A percentile compares a stretch with the other conserved stretches of the same genome.
phyloP scores from a whole-genome alignment of 1,140 invertebrate genomes.

The Aleiodes sp. region DNA sequence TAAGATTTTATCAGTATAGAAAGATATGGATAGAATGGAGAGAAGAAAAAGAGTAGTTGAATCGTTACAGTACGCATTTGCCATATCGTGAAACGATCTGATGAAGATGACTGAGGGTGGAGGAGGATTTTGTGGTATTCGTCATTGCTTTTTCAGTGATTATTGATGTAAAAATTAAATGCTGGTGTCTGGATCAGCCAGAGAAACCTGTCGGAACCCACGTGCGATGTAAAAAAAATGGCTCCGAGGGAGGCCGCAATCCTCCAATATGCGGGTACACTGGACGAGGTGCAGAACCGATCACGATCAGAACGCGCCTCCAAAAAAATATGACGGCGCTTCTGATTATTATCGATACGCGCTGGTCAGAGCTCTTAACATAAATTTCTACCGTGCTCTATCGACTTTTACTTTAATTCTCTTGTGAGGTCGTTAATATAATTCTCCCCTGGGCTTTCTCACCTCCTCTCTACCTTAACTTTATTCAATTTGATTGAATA shows the following conservation, averaged over 20 bases:
- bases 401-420: conserved; percentile 21
- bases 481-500: too few relatives aligned
- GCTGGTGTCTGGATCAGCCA: conserved; percentile 37
- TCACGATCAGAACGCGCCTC: not conserved
- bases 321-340: conserved; percentile 29
- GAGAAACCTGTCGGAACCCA: conserved; percentile 36
- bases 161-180: conserved; percentile 58
- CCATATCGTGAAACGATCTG: conserved; percentile 52
- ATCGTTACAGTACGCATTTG: conserved; percentile 52
- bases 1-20: conserved; percentile 3
- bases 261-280: too few relatives aligned
- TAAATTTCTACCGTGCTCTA: conserved; percentile 47
- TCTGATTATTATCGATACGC: conserved; percentile 29
- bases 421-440: conserved; percentile 21
- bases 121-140: conserved; percentile 37
- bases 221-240: conserved; percentile 43
- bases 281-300: not conserved
- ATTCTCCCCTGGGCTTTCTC: conserved; percentile 14
- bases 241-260: conserved; percentile 25
- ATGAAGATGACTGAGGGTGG: conserved; percentile 43
- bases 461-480: not conserved
- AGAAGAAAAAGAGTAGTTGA: not conserved
- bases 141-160: conserved; percentile 47
- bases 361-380: conserved; percentile 10
- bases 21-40: not conserved